phyloP scores from a whole-genome alignment of 2,797 vertebrate genomes.

The Kryptopterus vitreolus region DNA sequence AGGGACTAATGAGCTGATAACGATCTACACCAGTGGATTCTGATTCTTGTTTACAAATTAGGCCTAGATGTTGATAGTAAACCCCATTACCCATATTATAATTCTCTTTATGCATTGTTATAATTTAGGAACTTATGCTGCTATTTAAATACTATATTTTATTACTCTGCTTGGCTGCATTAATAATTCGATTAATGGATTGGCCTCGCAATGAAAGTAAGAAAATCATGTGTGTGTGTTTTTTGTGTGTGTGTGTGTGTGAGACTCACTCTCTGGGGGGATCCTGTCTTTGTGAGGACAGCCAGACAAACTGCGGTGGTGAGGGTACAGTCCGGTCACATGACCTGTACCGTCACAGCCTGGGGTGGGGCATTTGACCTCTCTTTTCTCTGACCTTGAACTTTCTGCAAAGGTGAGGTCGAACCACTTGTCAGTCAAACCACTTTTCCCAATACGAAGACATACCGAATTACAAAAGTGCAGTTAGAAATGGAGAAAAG shows the following conservation, averaged over 20 bases:
- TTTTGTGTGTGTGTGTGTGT: slow-evolving; percentile 27
- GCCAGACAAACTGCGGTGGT: slow-evolving; percentile 95
- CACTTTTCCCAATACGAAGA: not conserved
- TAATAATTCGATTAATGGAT: not conserved
- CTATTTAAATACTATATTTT: not conserved
- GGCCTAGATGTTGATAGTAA: not conserved
- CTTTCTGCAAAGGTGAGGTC: slow-evolving; percentile 75
- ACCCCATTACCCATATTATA: not conserved
- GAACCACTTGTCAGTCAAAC: slow-evolving; percentile 46
- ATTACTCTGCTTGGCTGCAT: not conserved
- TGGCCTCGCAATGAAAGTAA: not conserved
- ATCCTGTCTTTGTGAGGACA: slow-evolving; percentile 99
- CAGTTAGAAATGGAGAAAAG: not conserved
- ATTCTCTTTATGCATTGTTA: not conserved
- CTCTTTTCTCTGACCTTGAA: slow-evolving; percentile 89
- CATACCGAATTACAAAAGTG: not conserved
- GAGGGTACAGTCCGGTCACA: slow-evolving; percentile 96
- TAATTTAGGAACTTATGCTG: not conserved
- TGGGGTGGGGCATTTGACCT: slow-evolving; percentile 97
- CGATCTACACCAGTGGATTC: not conserved
- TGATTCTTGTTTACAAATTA: slow-evolving; percentile 3
- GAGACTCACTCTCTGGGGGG: slow-evolving; percentile 94
- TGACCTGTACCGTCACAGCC: slow-evolving; percentile 96
- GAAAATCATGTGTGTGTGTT: not conserved
- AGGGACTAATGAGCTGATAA: not conserved